phyloP scores from a whole-genome alignment of 2,888 invertebrate species.

The Drosophila mimetica region DNA sequence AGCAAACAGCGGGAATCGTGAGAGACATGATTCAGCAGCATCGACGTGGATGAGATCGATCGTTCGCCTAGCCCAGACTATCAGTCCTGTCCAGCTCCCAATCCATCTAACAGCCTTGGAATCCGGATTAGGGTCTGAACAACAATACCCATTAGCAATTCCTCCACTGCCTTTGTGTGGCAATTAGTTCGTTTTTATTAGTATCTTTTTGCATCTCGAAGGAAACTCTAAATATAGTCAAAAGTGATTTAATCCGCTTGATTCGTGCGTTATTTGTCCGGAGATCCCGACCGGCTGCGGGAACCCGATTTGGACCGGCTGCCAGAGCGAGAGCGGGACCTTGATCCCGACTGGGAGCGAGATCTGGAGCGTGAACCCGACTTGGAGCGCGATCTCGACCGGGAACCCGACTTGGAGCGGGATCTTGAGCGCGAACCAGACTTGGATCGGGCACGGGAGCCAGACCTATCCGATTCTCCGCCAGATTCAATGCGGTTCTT shows the following conservation, averaged over 20 bases:
- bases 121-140: background rate
- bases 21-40: conserved; percentile 81
- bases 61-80: conserved; percentile 1
- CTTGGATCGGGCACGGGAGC: conserved; percentile 64
- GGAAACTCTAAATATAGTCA: conserved; percentile 40
- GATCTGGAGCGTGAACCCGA: conserved; percentile 58
- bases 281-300: conserved; percentile 63
- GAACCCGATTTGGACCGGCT: conserved; percentile 55
- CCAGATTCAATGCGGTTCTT: conserved; percentile 78
- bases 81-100: conserved; percentile 1
- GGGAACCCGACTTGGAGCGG: conserved; percentile 69
- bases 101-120: background rate
- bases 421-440: conserved; percentile 76
- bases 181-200: conserved; percentile 26
- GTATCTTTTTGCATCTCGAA: conserved; percentile 27
- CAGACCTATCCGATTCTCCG: conserved; percentile 65
- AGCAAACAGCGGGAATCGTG: conserved; percentile 85
- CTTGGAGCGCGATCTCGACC: conserved; percentile 58
- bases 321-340: conserved; percentile 52
- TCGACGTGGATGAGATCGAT: conserved; percentile 15
- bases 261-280: conserved; percentile 18
- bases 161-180: conserved; percentile 10
- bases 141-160: conserved; percentile 9
- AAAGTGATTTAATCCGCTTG: conserved; percentile 17
- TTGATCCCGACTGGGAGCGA: conserved; percentile 58